These are phyloP conservation scores for Diceros bicornis DNA, from an alignment of 2,797 vertebrate species.

Conservation along the genomic window DNA sequence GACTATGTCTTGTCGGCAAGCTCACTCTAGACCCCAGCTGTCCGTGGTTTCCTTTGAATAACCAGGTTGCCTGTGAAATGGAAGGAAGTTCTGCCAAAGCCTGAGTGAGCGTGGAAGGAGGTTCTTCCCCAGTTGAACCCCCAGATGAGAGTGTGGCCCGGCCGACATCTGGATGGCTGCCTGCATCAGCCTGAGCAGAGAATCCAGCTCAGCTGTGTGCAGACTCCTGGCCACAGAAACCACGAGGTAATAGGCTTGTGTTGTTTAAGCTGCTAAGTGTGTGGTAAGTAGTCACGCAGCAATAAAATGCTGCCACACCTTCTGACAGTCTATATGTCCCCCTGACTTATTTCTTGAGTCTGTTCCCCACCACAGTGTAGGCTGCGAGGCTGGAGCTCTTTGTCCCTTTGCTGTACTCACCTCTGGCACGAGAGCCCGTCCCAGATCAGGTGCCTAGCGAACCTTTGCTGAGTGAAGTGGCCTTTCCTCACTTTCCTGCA, in stretches of 20 bases:
- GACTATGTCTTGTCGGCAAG: accelerated
- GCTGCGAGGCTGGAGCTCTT: not conserved
- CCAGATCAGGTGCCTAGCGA: too few relatives aligned
- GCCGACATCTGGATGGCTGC: not conserved
- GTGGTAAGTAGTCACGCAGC: accelerated
- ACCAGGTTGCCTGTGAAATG: accelerated
- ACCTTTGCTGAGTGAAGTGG: not conserved
- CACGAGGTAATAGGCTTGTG: accelerated
- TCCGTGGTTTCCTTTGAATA: not conserved
- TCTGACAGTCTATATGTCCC: not conserved
- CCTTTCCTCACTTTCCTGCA: not conserved
- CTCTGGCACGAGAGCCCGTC: not conserved
- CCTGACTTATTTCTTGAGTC: not conserved
- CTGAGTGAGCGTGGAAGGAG: not conserved
- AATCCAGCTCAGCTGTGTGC: too few relatives aligned
- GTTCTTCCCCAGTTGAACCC: not conserved
- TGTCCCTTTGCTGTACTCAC: not conserved
- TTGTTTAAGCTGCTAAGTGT: not conserved
- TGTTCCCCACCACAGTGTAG: accelerated
- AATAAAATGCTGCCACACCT: too few relatives aligned
- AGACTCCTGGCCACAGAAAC: not conserved
- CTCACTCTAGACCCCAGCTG: not conserved
- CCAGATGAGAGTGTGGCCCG: accelerated
- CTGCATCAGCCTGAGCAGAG: not conserved
- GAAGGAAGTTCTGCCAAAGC: not conserved